These are phyloP conservation scores for Philypnodon macrostomus DNA, from an alignment of 2,797 vertebrate genomes.

Conservation along the genomic window DNA sequence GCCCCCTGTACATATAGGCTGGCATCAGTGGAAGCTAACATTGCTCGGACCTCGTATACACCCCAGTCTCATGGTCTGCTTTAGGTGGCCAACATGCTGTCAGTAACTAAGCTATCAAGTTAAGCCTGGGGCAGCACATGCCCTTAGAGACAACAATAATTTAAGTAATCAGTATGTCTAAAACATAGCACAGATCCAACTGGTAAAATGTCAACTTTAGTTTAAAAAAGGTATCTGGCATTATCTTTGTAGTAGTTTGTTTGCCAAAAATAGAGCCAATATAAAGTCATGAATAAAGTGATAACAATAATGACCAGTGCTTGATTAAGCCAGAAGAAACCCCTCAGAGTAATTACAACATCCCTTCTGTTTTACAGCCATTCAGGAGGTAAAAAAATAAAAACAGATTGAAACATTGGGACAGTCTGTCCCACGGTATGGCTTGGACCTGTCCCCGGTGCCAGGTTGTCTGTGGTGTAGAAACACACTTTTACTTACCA, in stretches of 20 bases:
- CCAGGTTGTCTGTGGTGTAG: constrained; percentile 37
- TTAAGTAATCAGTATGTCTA: constrained; percentile 20
- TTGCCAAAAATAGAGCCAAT: constrained; percentile 22
- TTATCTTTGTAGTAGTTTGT: constrained; percentile 14
- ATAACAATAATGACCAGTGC: constrained; percentile 38
- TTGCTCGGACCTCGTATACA: constrained; percentile 44
- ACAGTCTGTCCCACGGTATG: constrained; percentile 47
- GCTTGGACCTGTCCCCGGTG: constrained; percentile 45
- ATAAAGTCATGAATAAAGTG: constrained; percentile 34
- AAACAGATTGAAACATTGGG: constrained; percentile 50
- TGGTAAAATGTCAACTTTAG: not conserved
- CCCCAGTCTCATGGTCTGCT: constrained; percentile 26
- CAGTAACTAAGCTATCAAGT: constrained; percentile 44
- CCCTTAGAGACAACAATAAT: constrained; percentile 36
- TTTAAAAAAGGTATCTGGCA: constrained; percentile 13
- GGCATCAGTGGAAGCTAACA: constrained; percentile 48
- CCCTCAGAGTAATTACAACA: constrained; percentile 60
- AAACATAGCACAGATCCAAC: constrained; percentile 7
- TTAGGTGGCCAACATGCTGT: constrained; percentile 46
- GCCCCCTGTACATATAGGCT: constrained; percentile 55
- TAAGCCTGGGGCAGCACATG: constrained; percentile 40
- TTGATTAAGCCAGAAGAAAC: constrained; percentile 50
- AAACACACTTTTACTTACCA: constrained; percentile 23
- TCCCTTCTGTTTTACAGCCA: constrained; percentile 53
- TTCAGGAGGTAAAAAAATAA: constrained; percentile 58